Percentiles rank a stretch among this genome's conserved stretches.
These are phyloP conservation scores for Sebastes alutus DNA, from an alignment of 2,797 vertebrate species.

Conservation along the genomic window DNA sequence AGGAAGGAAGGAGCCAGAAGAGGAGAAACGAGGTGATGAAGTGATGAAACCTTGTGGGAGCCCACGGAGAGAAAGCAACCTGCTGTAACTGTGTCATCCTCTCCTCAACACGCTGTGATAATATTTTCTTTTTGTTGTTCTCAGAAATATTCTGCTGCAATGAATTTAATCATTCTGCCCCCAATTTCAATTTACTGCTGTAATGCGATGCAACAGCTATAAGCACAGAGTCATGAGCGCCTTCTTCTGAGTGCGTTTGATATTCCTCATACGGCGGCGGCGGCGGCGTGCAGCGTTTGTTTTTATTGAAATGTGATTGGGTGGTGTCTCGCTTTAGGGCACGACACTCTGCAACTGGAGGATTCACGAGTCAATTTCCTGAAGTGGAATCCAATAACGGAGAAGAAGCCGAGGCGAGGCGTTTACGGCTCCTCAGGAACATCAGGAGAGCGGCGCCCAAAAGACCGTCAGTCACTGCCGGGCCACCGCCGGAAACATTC, in stretches of 20 bases:
- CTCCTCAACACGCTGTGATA: slow-evolving; percentile 52
- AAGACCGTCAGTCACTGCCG: not conserved
- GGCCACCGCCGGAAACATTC: not conserved
- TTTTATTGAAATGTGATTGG: slow-evolving; percentile 68
- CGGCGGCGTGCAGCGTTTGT: slow-evolving; percentile 28
- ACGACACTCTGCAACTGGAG: slow-evolving; percentile 36
- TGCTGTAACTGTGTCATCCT: slow-evolving; percentile 59
- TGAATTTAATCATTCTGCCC: slow-evolving; percentile 65
- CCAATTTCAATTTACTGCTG: slow-evolving; percentile 65
- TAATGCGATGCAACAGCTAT: slow-evolving; percentile 61
- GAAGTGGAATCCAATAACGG: slow-evolving; percentile 64
- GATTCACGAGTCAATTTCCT: slow-evolving; percentile 68
- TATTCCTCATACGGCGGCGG: slow-evolving; percentile 16
- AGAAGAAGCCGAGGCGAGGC: slow-evolving; percentile 12
- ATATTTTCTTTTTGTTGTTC: slow-evolving; percentile 60
- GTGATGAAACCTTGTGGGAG: slow-evolving; percentile 51
- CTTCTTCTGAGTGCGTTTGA: slow-evolving; percentile 41
- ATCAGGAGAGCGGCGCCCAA: slow-evolving; percentile 2
- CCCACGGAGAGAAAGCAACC: slow-evolving; percentile 39
- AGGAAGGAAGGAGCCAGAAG: not conserved
- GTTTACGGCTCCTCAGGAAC: slow-evolving; percentile 42
- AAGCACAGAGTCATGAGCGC: slow-evolving; percentile 38
- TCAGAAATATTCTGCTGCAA: slow-evolving; percentile 47
- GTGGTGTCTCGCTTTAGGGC: slow-evolving; percentile 50
- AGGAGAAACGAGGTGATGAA: slow-evolving; percentile 37